These are phyloP conservation scores for Nasonia giraulti DNA, from an alignment of 1,140 invertebrate genomes.

Conservation along the genomic window DNA sequence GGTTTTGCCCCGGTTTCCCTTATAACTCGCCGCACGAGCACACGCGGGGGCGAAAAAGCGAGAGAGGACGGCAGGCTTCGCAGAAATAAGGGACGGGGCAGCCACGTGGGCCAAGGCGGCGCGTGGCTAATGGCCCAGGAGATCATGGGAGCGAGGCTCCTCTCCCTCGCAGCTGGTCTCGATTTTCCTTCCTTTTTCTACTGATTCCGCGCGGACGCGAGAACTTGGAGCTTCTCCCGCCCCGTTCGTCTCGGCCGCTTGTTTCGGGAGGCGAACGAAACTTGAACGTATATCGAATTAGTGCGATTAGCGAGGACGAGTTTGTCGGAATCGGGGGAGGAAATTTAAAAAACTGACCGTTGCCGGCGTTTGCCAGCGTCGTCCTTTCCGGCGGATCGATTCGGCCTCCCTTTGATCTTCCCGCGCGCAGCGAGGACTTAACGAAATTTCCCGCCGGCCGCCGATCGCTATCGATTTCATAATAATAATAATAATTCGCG, in stretches of 20 bases:
- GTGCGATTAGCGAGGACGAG: too few species aligned
- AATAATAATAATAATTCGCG: too few species aligned
- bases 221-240: neutral
- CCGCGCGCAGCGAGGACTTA: neutral
- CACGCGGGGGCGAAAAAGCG: neutral
- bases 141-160: slow-evolving; percentile 48
- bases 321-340: too few species aligned
- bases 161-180: neutral
- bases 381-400: neutral
- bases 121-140: slow-evolving; percentile 54
- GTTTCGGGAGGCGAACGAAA: neutral
- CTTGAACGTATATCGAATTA: too few species aligned
- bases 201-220: neutral
- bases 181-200: slow-evolving; percentile 23
- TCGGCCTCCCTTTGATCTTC: slow-evolving; percentile 6
- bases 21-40: too few species aligned
- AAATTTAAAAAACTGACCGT: neutral
- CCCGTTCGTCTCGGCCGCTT: neutral
- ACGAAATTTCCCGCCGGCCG: neutral
- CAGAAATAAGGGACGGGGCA: slow-evolving; percentile 33
- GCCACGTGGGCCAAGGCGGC: slow-evolving; percentile 52
- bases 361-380: slow-evolving; percentile 6
- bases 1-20: neutral
- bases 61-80: neutral
- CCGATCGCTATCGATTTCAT: slow-evolving; percentile 20